Percentiles rank a stretch among this genome's conserved stretches.
These are phyloP conservation scores for Apostichopus japonicus DNA, from an alignment of 35 echinoderm and acorn worm species.

Conservation along the genomic window DNA sequence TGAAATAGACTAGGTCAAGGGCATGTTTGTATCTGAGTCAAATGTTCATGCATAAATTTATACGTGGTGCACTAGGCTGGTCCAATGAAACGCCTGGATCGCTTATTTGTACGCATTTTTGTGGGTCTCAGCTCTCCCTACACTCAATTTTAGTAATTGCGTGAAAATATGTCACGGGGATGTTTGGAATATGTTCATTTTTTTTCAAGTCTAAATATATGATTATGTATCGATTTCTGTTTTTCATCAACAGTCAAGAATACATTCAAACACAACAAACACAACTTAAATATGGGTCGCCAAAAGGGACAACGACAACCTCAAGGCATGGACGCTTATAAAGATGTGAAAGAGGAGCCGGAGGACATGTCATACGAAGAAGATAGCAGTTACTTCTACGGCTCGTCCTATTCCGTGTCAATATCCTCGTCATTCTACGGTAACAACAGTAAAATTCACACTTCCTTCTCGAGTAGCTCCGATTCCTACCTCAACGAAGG, in stretches of 20 bases:
- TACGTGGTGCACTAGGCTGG: too few relatives aligned
- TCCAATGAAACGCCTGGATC: too few relatives aligned
- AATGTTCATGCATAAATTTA: too few relatives aligned
- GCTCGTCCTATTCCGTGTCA: slow-evolving; percentile 27
- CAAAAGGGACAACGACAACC: slow-evolving; percentile 13
- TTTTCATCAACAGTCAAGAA: slow-evolving; percentile 33
- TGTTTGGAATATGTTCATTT: too few relatives aligned
- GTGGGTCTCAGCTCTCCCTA: too few relatives aligned
- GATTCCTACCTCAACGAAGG: not conserved
- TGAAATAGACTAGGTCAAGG: too few relatives aligned
- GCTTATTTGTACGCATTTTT: too few relatives aligned
- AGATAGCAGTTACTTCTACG: slow-evolving; percentile 46
- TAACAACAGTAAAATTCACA: not conserved
- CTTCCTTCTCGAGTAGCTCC: slow-evolving; percentile 53
- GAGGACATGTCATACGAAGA: slow-evolving; percentile 26
- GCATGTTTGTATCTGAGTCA: too few relatives aligned
- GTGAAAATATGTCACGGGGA: too few relatives aligned
- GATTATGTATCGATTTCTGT: not conserved
- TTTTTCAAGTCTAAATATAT: too few relatives aligned
- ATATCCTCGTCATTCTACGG: slow-evolving; percentile 52
- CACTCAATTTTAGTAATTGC: too few relatives aligned
- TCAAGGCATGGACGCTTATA: slow-evolving; percentile 38
- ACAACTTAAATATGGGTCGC: slow-evolving; percentile 29
- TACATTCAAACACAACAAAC: slow-evolving; percentile 11
- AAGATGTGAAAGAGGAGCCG: slow-evolving; percentile 33